Percentiles rank a stretch among this genome's conserved stretches.
Evolutionary conservation across 1,140 invertebrate genomes (phyloP).

Genomic region (Drosophila chauvacae): DNA sequence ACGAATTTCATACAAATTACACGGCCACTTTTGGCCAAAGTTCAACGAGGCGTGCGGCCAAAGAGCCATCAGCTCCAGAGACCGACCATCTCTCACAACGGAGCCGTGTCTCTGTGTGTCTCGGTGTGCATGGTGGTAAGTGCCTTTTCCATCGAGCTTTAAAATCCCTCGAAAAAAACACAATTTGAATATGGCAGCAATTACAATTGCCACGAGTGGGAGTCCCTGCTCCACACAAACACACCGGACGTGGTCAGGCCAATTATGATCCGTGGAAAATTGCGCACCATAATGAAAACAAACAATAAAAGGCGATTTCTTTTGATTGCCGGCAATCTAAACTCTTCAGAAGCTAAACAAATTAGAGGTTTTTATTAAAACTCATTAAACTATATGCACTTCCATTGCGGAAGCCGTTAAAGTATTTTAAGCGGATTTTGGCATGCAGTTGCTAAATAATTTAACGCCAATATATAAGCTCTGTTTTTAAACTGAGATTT

Average conservation of each 20-base stretch:
- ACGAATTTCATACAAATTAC: slow-evolving; percentile 73
- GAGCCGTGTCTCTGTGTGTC: slow-evolving; percentile 1
- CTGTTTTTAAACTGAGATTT: neutral
- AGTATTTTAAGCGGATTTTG: neutral
- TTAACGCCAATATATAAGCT: neutral
- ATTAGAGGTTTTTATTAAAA: slow-evolving; percentile 3
- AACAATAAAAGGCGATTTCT: slow-evolving; percentile 23
- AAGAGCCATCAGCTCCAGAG: slow-evolving; percentile 50
- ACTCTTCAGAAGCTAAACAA: slow-evolving; percentile 9
- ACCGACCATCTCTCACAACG: slow-evolving; percentile 23
- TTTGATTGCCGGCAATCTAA: slow-evolving; percentile 28
- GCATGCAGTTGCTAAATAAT: neutral
- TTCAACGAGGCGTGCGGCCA: slow-evolving; percentile 71
- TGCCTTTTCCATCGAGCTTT: slow-evolving; percentile 29
- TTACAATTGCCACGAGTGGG: slow-evolving; percentile 50
- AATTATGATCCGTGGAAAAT: slow-evolving; percentile 56
- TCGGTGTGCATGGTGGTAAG: slow-evolving; percentile 26
- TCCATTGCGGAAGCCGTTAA: neutral
- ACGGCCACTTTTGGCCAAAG: slow-evolving; percentile 71
- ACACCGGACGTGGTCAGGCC: slow-evolving; percentile 29
- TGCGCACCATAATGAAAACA: slow-evolving; percentile 36
- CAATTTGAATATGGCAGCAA: slow-evolving; percentile 72
- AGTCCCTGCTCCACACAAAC: slow-evolving; percentile 1
- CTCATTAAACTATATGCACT: slow-evolving; percentile 3
- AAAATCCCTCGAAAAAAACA: slow-evolving; percentile 47